A percentile compares a stretch with the other conserved stretches of the same genome.
Evolutionary conservation across 2,113 vertebrate species (phyloP).

Genomic region (Typhlomys cinereus): DNA sequence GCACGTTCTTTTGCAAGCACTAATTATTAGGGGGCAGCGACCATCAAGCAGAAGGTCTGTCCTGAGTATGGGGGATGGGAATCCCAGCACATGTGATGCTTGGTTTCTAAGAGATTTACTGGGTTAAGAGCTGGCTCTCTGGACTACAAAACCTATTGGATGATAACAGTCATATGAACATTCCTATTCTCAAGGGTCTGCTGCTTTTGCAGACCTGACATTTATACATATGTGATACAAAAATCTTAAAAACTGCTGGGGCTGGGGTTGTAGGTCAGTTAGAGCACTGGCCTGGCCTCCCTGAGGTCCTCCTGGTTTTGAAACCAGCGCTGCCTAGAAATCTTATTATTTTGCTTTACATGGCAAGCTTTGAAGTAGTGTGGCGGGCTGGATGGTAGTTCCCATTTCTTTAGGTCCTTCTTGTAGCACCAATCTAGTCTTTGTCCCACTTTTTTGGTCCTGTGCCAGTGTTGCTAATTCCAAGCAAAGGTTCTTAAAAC

Average conservation of each 20-base stretch:
- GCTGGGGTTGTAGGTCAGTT: too few relatives aligned
- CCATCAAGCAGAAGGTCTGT: too few relatives aligned
- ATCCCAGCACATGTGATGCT: not conserved
- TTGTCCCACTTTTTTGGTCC: not conserved
- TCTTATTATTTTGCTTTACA: too few relatives aligned
- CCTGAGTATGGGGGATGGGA: too few relatives aligned
- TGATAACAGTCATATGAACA: not conserved
- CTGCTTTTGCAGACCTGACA: not conserved
- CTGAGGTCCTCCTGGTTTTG: too few relatives aligned
- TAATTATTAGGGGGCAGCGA: too few relatives aligned
- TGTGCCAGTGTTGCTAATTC: not conserved
- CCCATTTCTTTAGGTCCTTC: not conserved
- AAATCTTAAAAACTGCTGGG: not conserved
- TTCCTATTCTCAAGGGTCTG: not conserved
- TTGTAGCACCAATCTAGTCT: not conserved
- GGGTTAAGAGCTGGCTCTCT: not conserved
- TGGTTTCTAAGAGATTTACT: not conserved
- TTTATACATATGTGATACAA: not conserved
- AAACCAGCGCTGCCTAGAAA: too few relatives aligned
- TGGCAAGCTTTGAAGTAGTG: not conserved
- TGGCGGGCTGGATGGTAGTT: not conserved
- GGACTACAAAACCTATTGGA: not conserved
- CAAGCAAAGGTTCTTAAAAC: not conserved
- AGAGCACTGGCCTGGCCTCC: too few relatives aligned
- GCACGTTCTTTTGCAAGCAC: too few relatives aligned